Evolutionary conservation across 2,797 vertebrate genomes (phyloP), one percentile per base, ranked within the genome.

Genomic region (Hypotaenidia okinawae): DNA sequence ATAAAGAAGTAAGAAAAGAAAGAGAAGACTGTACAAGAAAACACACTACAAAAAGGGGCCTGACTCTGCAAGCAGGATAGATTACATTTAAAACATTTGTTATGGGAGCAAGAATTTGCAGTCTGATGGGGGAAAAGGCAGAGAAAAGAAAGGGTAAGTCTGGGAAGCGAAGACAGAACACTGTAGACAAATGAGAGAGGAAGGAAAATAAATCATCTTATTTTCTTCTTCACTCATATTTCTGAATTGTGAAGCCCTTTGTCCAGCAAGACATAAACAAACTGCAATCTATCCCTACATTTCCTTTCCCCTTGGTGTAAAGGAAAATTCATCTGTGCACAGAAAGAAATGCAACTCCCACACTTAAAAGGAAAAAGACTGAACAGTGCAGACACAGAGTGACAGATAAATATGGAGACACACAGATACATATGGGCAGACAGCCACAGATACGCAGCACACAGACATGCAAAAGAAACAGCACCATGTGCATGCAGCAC

Each of bases 381-480:
- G 58, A 94, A 93, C 86, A 93, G 87, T 69, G 79, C 79, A 84
- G 77, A 73, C 58, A 45, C 11, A 27, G 62, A 78, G 83, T 81
- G 88, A 91, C 92, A 94, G 94, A 85, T 82, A 89, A 95, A 92
- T 89, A 94, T 63, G 90, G 91, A 90, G 84, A 78, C 43, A 37
- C 17, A 35, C 30, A 89, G 68, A 90, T 61, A 70, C 33, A 58
- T 51, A 63, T 39, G 77, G 88, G 81, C 78, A 68, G 8, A 72
- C 27, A 83, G 88, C 57, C 94, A 89, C 67, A 64, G 75, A 72
- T 28, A 79, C 4, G 3, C 67, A 57, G 81, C 70, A 9, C 77
- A 84, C 30, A 80, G 84, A 76, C 25, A 28, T 43, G 78, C 86
- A 69, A 85, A 74, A 54, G 82, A 89, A 94, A 87, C 47, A 91